Percentiles rank a stretch among this genome's conserved stretches.
Conservation (phyloP, 2,113 vertebrate genomes). For the Halichoeres trimaculatus region DNA sequence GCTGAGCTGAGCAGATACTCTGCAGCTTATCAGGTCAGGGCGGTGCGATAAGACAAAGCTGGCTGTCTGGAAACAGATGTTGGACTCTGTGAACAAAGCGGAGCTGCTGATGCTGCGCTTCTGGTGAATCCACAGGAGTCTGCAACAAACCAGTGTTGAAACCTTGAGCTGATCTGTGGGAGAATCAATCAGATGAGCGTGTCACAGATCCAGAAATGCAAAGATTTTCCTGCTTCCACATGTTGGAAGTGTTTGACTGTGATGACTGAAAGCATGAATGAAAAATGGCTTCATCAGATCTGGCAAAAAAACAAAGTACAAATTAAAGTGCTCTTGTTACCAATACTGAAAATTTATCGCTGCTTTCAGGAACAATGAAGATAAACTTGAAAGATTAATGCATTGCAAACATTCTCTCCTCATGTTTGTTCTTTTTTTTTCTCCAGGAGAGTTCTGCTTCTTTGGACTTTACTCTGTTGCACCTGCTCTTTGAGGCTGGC, state of each 20-base stretch:
- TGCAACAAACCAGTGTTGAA: neutral
- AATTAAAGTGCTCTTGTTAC: neutral
- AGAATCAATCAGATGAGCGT: neutral
- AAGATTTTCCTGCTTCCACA: neutral
- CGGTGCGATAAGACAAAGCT: slow-evolving; percentile 50
- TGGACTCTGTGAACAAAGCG: slow-evolving; percentile 25
- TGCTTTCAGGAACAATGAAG: too few species aligned
- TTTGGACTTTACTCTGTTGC: slow-evolving; percentile 89
- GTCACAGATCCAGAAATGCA: neutral
- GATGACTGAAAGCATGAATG: neutral
- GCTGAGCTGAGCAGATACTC: neutral
- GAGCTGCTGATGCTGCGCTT: slow-evolving; percentile 15
- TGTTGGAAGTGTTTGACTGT: neutral
- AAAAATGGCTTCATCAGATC: neutral
- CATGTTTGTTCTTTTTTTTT: slow-evolving; percentile 38
- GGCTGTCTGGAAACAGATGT: slow-evolving; percentile 64
- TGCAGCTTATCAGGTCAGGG: slow-evolving; percentile 31
- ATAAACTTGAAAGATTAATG: too few species aligned
- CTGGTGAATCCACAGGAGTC: neutral
- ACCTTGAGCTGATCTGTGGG: neutral
- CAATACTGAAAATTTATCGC: neutral
- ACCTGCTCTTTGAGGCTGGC: slow-evolving; percentile 88
- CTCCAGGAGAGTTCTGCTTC: slow-evolving; percentile 89
- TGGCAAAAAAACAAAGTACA: neutral
- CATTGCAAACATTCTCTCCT: neutral